Evolutionary conservation across 2,888 invertebrate species (phyloP), one percentile per base, ranked within the genome.

Genomic region (Anthophora plumipes): DNA sequence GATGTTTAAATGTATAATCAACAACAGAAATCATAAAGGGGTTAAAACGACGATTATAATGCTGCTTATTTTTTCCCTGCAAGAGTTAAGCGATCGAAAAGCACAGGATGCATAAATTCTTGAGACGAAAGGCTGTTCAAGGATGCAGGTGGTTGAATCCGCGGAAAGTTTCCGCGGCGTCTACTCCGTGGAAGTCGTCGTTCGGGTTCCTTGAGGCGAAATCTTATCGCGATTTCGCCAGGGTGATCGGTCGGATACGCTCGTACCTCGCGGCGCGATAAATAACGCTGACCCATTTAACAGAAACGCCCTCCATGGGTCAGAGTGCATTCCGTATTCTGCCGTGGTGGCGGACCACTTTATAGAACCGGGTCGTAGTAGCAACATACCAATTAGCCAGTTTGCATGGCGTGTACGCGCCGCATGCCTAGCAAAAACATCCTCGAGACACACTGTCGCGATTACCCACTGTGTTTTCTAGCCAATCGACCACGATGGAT

Each of bases 381-480:
- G 87, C 88, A 89, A 90, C 90, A 90, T 90, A 90, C 90, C 89
- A 90, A 90, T 90, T 90, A 90, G 89, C 85, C 88, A 77, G 88
- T 90, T 89, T 88, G 87, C 88, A 89, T 88, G 86, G 84, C 79
- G 77, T 79, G 72, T 77, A 78, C 60, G 50, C 77, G 68, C 74
- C 73, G 73, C 61, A 63, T 78, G 76, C 57, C 60, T 37, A 31
- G 43, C 25, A 70, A 74, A 81, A 81, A 61, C 59, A n/a, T 43
- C 59, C 73, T 25, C 57, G 55, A 39, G 57, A 20, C 63, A 52
- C 61, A 55, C 37, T 37, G 60, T 50, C 57, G 41, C 31, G 22
- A 12, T 64, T 41, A 7, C 63, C 22, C 46, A 7, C 59, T 31
- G 22, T 2, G 17, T 50, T 48, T 46, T 50, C 54, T 54, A 25